Base-by-base conservation (phyloP, 2,888 invertebrate genomes). In the Litoditis marina region DNA sequence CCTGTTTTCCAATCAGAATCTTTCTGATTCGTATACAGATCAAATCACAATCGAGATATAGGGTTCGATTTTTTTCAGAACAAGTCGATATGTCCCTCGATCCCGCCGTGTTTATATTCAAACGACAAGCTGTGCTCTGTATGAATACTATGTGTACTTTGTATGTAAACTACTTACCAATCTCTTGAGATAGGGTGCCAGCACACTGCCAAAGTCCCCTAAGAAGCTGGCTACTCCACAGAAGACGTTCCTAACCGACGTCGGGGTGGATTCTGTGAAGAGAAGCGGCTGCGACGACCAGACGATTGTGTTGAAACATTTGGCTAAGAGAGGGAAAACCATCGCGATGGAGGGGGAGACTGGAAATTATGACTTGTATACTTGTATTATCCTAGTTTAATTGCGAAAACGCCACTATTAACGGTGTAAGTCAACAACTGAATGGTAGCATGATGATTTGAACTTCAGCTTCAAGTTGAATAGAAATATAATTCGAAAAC, bases 121-220 rank as follows among this genome's bases (percentile, higher is more conserved):
- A n/a, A 39, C n/a, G n/a, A n/a, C 11, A 39, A 39, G 13, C 11
- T 39, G 39, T 13, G n/a, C n/a, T 39, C 13, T n/a, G 13, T 39
- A 39, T 39, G n/a, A 13, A 13, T 39, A 39, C n/a, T 11, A 39
- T 13, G n/a, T 13, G 11, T 39, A 11, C n/a, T 39, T 11, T 39
- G 39, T 39, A 39, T 11, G 11, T 39, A 13, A 13, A 39, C n/a
- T 49, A 56, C 71, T 49, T n/a, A 77, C 81, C 65, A 81, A 59
- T 39, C 70, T 36, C 36, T 79, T 76, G 27, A 77, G 60, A 55
- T 82, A 82, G 0, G 82, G 82, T 7, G 82, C 79, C 7, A 73
- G 60, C 11, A 80, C 71, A 8, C 76, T 74, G 30, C 82, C 82
- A 27, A 79, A 46, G 36, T 82, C 80, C n/a, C 81, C 79, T 5